Base-by-base conservation (phyloP, 1,140 invertebrate genomes). In the Brachionus sp. region DNA sequence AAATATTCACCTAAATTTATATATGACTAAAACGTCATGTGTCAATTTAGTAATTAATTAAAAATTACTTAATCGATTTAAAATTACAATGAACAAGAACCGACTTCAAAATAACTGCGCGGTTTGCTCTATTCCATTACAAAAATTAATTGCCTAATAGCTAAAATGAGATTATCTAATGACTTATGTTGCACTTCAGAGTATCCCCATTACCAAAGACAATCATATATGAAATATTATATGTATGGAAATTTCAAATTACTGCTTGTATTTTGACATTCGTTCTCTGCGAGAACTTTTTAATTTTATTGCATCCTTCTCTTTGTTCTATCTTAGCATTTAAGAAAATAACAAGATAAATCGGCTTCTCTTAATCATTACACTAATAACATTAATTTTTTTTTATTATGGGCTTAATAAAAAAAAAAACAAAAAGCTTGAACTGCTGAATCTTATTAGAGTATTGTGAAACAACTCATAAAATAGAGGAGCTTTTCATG, bases 111-210 rank as follows among this genome's bases (percentile, higher is more conserved):
- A 57, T 57, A 25, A 57, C 50, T 23, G 16, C n/a, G 50, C 50
- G 50, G 50, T 16, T 7, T 5, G 50, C 16, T 53, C 46, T 53
- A 19, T 57, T 57, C 50, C 19, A 19, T 19, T n/a, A n/a, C 19
- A n/a, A 33, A 29, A 66, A 66, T 66, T 66, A 66, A 66, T 66
- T 66, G 64, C 64, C 64, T 66, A 66, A 66, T 33, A 66, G 13
- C 13, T 23, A 13, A 66, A 66, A 66, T 66, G 25, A 66, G 64
- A 66, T 66, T 66, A 66, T 66, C 25, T 37, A 66, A 66, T 66
- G 64, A 57, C 64, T 66, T 66, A 66, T 66, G 64, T 66, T 66
- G 33, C 64, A 66, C 64, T 66, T 66, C 64, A 66, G 64, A 66
- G 64, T 66, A 66, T 66, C 64, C 44, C 29, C 50, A 57, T 33